Conservation (phyloP, 1,140 invertebrate genomes). For the Drosophila obscura region DNA sequence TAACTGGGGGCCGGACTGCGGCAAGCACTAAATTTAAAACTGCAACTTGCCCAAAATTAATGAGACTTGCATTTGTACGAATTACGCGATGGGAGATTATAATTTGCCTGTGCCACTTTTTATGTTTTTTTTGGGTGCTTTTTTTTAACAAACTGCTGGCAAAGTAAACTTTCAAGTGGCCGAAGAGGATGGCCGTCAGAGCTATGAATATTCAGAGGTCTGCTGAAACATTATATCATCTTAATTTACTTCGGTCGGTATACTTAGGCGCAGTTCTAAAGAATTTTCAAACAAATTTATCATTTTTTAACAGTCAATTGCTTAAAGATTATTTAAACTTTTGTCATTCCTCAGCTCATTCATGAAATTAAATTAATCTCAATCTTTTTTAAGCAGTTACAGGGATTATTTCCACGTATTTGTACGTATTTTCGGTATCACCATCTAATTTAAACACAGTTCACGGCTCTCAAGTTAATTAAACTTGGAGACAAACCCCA, state of each 20-base stretch:
- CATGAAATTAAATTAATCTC: too few relatives aligned
- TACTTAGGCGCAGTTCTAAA: background rate
- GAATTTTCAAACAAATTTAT: too few relatives aligned
- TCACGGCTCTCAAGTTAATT: slow-evolving; percentile 13
- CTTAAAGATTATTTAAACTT: too few relatives aligned
- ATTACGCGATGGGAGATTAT: slow-evolving; percentile 21
- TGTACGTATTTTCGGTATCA: too few relatives aligned
- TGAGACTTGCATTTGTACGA: slow-evolving; percentile 68
- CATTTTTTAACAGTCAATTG: too few relatives aligned
- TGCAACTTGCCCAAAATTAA: slow-evolving; percentile 72
- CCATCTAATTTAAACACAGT: too few relatives aligned
- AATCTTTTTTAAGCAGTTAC: too few relatives aligned
- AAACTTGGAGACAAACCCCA: background rate
- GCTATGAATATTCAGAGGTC: slow-evolving; percentile 27
- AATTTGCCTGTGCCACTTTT: slow-evolving; percentile 1
- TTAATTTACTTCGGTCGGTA: too few relatives aligned
- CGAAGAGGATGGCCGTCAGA: slow-evolving; percentile 3
- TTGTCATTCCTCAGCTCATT: too few relatives aligned
- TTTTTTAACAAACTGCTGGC: slow-evolving; percentile 7
- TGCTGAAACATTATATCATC: background rate
- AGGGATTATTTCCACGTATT: too few relatives aligned
- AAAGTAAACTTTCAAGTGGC: slow-evolving; percentile 23
- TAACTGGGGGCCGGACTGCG: slow-evolving; percentile 57
- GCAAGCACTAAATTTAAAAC: slow-evolving; percentile 70
- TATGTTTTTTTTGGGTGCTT: too few relatives aligned